Conservation (phyloP, 2,113 vertebrate species). For the Anoura caudifer region DNA sequence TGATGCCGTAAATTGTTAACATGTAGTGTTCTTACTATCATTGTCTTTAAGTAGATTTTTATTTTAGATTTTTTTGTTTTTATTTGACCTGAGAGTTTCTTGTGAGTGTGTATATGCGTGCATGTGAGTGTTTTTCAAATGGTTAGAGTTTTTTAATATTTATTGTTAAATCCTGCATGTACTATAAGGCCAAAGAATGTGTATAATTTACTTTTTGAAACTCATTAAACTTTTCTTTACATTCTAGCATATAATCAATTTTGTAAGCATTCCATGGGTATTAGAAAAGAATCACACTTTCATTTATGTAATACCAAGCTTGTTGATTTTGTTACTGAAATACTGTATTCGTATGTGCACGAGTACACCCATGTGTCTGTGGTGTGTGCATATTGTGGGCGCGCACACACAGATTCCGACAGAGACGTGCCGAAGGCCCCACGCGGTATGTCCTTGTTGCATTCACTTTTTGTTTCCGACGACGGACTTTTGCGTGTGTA, state of each 20-base stretch:
- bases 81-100: slow-evolving; percentile 1
- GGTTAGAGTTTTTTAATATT: background rate
- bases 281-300: slow-evolving; percentile 28
- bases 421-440: background rate
- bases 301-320: background rate
- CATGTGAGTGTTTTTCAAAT: background rate
- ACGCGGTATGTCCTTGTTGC: background rate
- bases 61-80: slow-evolving; percentile 3
- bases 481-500: background rate
- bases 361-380: background rate
- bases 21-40: background rate
- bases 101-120: background rate
- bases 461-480: background rate
- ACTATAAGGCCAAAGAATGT: slow-evolving; percentile 15
- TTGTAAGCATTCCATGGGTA: background rate
- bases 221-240: background rate
- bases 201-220: slow-evolving; percentile 14
- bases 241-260: background rate
- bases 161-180: background rate
- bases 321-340: background rate
- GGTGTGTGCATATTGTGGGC: background rate
- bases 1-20: background rate
- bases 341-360: background rate
- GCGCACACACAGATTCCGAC: background rate
- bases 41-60: background rate